phyloP scores from a whole-genome alignment of 2,797 vertebrate species.

The Antennarius maculatus region DNA sequence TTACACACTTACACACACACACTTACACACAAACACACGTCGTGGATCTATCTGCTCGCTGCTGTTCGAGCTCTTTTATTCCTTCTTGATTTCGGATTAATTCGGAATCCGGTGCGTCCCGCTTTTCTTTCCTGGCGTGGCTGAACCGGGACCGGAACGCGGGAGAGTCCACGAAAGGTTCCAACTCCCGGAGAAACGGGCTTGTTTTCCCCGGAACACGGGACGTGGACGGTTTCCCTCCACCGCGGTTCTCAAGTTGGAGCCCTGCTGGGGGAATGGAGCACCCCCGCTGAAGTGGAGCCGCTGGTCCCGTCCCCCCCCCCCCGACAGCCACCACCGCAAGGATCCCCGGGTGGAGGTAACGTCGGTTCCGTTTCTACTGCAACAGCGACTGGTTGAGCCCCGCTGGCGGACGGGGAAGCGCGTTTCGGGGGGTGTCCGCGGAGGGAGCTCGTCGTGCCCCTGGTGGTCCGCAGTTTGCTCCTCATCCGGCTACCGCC shows the following conservation, averaged over 20 bases:
- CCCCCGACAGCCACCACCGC: conserved; percentile 39
- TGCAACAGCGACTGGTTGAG: too few species aligned
- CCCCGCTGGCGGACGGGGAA: too few species aligned
- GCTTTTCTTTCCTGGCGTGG: conserved; percentile 7
- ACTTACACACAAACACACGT: background rate
- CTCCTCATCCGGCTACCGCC: conserved; percentile 54
- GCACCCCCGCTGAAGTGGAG: conserved; percentile 52
- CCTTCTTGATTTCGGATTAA: conserved; percentile 42
- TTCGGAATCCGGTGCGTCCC: conserved; percentile 41
- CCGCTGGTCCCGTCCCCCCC: conserved; percentile 33
- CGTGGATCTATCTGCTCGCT: conserved; percentile 45
- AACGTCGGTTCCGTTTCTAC: conserved; percentile 10
- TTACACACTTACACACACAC: background rate
- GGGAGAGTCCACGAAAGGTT: background rate
- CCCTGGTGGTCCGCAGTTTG: conserved; percentile 33
- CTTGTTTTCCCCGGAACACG: conserved; percentile 14
- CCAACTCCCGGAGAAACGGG: conserved; percentile 7
- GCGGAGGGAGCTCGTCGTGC: conserved; percentile 18
- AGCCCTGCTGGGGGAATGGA: conserved; percentile 63
- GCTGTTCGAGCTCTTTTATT: conserved; percentile 36
- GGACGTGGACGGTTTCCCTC: conserved; percentile 15
- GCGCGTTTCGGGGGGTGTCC: too few species aligned
- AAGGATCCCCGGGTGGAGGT: conserved; percentile 46
- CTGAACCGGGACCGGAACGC: conserved; percentile 28
- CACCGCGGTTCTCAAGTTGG: conserved; percentile 64